Evolutionary conservation across 1,140 invertebrate species (phyloP).

Genomic region (Caenorhabditis brenneri): DNA sequence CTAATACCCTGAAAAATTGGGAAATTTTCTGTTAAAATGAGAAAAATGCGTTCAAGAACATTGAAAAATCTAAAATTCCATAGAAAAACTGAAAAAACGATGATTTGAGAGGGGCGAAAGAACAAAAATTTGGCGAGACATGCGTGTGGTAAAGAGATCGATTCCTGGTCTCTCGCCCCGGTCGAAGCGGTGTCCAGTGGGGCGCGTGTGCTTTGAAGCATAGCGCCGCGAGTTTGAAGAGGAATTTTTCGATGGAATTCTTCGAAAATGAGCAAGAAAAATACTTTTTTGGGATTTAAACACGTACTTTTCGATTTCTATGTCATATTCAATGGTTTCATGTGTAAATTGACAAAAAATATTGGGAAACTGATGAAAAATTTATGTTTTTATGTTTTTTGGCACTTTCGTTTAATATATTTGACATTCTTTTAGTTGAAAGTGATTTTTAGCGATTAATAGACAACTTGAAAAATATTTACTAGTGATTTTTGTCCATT

Average conservation of each 20-base stretch:
- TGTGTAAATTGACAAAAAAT: no score
- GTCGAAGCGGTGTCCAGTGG: not conserved
- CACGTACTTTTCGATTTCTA: no score
- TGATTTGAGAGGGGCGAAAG: not conserved
- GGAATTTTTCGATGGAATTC: not conserved
- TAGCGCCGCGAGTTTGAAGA: not conserved
- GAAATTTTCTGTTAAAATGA: not conserved
- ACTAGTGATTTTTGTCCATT: no score
- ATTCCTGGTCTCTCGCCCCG: constrained; percentile 44
- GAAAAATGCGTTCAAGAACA: not conserved
- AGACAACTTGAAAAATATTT: no score
- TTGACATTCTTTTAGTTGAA: no score
- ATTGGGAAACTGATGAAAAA: no score
- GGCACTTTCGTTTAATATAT: no score
- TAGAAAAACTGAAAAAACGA: not conserved
- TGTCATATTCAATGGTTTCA: no score
- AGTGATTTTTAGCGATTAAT: no score
- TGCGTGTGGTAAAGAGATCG: not conserved
- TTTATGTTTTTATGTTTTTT: no score
- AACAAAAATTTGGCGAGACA: constrained; percentile 9
- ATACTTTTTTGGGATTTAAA: no score
- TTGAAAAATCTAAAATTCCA: no score
- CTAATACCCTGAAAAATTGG: not conserved
- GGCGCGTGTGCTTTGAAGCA: not conserved
- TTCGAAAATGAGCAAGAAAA: not conserved